These are phyloP conservation scores for Corythaixoides concolor DNA, from an alignment of 2,113 vertebrate species.

Conservation along the genomic window DNA sequence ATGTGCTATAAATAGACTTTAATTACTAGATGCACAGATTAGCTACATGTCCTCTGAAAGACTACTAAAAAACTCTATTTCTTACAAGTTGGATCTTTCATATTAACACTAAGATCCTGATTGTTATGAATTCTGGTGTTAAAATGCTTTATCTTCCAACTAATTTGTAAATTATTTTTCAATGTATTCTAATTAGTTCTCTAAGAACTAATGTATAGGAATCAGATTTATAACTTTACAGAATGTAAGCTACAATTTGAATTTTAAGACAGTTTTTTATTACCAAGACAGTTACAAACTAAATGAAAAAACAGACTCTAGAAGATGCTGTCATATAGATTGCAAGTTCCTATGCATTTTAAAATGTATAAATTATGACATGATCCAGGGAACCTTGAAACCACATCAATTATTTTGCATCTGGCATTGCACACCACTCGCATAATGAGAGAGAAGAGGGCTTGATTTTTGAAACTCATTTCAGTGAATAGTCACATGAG, in stretches of 20 bases:
- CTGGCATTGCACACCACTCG: constrained; percentile 25
- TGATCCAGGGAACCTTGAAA: constrained; percentile 8
- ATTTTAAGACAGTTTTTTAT: constrained; percentile 27
- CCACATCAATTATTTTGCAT: constrained; percentile 21
- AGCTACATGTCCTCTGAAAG: background rate
- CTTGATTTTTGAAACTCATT: constrained; percentile 19
- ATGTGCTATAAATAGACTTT: background rate
- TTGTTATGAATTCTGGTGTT: background rate
- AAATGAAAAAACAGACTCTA: background rate
- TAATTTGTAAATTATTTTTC: background rate
- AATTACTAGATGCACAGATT: background rate
- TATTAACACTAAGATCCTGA: background rate
- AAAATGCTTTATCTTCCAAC: background rate
- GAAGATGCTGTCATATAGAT: background rate
- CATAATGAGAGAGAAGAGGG: constrained; percentile 13
- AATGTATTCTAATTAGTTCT: background rate
- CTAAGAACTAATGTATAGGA: background rate
- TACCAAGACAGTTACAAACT: background rate
- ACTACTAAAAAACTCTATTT: background rate
- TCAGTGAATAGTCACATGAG: background rate
- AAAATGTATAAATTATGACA: constrained; percentile 11
- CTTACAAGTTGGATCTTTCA: background rate
- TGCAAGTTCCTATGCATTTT: background rate
- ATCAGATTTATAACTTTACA: background rate
- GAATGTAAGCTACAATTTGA: background rate